A percentile compares a stretch with the other conserved stretches of the same genome.
These are phyloP conservation scores for Leptopilina syphax DNA, from an alignment of 2,888 invertebrate species.

Conservation along the genomic window DNA sequence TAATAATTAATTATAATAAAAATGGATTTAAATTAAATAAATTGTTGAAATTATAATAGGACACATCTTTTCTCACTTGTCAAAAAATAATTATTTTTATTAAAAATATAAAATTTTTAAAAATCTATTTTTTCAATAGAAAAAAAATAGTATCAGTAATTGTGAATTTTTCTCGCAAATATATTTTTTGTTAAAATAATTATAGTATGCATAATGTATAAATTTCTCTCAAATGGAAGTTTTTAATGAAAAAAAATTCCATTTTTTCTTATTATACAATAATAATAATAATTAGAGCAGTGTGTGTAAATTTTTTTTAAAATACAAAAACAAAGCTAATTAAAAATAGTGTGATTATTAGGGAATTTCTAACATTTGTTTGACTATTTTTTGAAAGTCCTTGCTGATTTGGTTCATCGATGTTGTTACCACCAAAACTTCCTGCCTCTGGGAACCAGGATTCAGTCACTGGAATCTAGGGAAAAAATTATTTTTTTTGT, in stretches of 20 bases:
- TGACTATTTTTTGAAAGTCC: constrained; percentile 75
- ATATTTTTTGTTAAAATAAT: background rate
- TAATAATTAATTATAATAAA: background rate
- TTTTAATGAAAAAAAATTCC: background rate
- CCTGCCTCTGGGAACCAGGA: constrained; percentile 79
- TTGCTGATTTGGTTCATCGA: constrained; percentile 81
- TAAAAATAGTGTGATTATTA: constrained; percentile 23
- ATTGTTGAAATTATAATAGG: no score
- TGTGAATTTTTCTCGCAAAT: background rate
- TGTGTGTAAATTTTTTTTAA: background rate
- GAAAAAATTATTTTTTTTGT: constrained; percentile 33
- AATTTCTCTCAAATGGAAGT: constrained; percentile 12
- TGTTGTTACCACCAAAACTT: constrained; percentile 78
- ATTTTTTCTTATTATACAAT: background rate
- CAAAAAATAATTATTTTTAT: no score
- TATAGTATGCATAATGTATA: background rate
- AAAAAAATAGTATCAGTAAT: constrained; percentile 13
- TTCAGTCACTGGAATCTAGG: constrained; percentile 65
- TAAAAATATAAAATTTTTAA: no score
- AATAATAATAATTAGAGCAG: background rate
- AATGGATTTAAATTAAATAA: no score
- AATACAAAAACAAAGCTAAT: constrained; percentile 21
- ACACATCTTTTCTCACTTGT: no score
- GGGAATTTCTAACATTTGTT: constrained; percentile 41
- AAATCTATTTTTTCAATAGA: background rate